phyloP scores from a whole-genome alignment of 2,113 vertebrate genomes.

The Melospiza georgiana region DNA sequence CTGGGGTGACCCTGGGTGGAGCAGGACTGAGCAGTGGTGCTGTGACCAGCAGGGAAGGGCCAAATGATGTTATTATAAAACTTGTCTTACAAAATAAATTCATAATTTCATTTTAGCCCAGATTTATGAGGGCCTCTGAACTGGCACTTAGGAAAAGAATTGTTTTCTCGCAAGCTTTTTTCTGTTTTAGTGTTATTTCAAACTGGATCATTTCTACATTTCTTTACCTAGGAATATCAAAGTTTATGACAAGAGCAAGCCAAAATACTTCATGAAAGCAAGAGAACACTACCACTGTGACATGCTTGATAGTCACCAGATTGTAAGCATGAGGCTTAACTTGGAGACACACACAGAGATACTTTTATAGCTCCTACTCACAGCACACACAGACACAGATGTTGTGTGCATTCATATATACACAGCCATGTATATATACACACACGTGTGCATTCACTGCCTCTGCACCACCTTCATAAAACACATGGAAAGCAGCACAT shows the following conservation, averaged over 20 bases:
- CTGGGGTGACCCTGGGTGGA: constrained; percentile 18
- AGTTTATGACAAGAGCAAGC: constrained; percentile 63
- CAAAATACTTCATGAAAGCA: constrained; percentile 31
- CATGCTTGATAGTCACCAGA: background rate
- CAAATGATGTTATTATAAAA: background rate
- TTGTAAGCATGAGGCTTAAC: constrained; percentile 8
- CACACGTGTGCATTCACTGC: constrained; percentile 21
- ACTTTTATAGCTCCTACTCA: constrained; percentile 14
- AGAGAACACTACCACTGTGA: constrained; percentile 5
- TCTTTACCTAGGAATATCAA: constrained; percentile 14
- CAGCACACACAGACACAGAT: constrained; percentile 51
- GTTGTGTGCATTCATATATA: constrained; percentile 67
- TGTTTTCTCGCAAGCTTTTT: constrained; percentile 35
- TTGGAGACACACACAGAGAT: constrained; percentile 2
- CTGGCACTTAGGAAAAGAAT: background rate
- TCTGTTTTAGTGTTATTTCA: constrained; percentile 73
- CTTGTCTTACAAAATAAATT: constrained; percentile 19
- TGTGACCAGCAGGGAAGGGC: background rate
- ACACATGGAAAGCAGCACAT: constrained; percentile 52
- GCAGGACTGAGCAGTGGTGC: background rate
- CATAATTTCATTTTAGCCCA: background rate
- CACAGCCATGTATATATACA: constrained; percentile 65
- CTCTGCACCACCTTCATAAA: constrained; percentile 24
- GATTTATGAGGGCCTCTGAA: background rate
- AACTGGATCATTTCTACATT: constrained; percentile 13